Conservation (phyloP, 2,888 invertebrate species). For the Neoscelio sp. region DNA sequence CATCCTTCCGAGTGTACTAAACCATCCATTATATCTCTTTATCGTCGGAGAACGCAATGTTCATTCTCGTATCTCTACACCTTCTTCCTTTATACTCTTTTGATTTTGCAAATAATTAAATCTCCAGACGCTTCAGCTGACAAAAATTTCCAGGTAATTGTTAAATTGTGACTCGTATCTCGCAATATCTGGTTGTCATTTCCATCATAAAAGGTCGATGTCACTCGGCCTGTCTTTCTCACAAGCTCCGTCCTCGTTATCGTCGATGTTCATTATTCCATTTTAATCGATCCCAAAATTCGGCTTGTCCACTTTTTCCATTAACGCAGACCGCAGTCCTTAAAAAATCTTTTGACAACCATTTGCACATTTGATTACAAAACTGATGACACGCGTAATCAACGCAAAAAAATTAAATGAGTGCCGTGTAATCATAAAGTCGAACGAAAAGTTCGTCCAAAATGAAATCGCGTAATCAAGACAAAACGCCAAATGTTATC, state of each 20-base stretch:
- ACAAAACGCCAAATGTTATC: too few species aligned
- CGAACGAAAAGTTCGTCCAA: too few species aligned
- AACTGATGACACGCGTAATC: too few species aligned
- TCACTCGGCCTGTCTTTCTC: conserved; percentile 16
- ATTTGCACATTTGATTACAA: too few species aligned
- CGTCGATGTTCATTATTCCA: conserved; percentile 24
- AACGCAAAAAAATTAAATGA: too few species aligned
- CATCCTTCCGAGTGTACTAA: conserved; percentile 4
- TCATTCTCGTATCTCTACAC: too few species aligned
- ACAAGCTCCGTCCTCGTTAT: conserved; percentile 10
- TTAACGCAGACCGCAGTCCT: conserved; percentile 4
- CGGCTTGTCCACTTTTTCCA: background rate
- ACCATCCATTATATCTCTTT: conserved; percentile 14
- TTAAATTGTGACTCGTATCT: conserved; percentile 14
- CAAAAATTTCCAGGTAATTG: conserved; percentile 14
- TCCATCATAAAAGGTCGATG: conserved; percentile 1
- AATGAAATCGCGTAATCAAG: too few species aligned
- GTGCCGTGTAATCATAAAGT: too few species aligned
- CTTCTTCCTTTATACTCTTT: background rate
- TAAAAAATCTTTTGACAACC: background rate
- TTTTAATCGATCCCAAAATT: conserved; percentile 14
- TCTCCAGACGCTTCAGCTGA: background rate
- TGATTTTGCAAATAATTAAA: conserved; percentile 20
- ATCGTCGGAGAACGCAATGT: background rate
- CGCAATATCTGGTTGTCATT: conserved; percentile 22